A percentile compares a stretch with the other conserved stretches of the same genome.
Conservation (phyloP, 2,113 vertebrate species). For the Ursus arctos region DNA sequence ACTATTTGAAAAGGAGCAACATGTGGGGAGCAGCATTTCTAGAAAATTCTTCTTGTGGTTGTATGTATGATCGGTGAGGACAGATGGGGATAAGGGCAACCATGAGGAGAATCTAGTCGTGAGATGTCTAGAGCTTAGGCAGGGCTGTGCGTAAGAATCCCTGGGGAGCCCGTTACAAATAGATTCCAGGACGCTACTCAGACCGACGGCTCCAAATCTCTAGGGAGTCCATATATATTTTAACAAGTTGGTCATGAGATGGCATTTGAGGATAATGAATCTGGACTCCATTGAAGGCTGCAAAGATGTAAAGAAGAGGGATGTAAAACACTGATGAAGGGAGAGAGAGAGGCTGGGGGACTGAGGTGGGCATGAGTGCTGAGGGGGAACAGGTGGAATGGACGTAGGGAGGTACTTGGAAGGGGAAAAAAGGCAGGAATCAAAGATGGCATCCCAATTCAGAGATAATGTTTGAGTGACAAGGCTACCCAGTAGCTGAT, state of each 20-base stretch:
- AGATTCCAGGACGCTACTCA: not conserved
- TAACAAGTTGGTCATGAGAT: not conserved
- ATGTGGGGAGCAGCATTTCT: not conserved
- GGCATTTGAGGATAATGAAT: not conserved
- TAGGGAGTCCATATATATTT: not conserved
- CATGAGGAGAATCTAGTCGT: not conserved
- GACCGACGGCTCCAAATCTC: not conserved
- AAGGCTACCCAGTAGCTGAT: not conserved
- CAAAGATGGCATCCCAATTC: not conserved
- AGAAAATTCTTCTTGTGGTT: not conserved
- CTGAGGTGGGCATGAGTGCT: not conserved
- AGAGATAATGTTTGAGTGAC: not conserved
- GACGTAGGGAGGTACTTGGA: not conserved
- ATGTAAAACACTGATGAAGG: fast-evolving
- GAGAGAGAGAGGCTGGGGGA: not conserved
- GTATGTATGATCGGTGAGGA: not conserved
- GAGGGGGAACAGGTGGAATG: not conserved
- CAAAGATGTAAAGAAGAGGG: not conserved
- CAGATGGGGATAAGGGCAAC: not conserved
- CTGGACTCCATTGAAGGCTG: not conserved
- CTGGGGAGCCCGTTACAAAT: not conserved
- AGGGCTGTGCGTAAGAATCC: not conserved
- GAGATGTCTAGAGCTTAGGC: not conserved
- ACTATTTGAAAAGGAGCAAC: not conserved
- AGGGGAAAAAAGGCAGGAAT: not conserved